Percentiles rank a stretch among this genome's conserved stretches.
These are phyloP conservation scores for Vollenhovia emeryi DNA, from an alignment of 1,140 invertebrate species.

Conservation along the genomic window DNA sequence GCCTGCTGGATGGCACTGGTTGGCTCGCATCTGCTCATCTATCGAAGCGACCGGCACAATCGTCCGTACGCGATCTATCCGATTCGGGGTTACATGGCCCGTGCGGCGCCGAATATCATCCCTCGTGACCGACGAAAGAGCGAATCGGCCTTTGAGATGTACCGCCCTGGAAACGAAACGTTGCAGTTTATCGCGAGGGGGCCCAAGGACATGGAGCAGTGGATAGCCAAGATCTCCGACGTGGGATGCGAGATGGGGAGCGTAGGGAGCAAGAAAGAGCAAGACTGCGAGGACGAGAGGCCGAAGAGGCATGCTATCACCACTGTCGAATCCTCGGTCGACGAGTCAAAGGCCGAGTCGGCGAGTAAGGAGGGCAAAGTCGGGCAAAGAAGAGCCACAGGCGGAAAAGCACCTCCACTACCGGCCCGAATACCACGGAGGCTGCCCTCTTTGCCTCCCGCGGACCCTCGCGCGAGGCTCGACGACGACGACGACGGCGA, in stretches of 20 bases:
- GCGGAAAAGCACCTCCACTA: constrained; percentile 65
- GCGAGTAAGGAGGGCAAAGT: not conserved
- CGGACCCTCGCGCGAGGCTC: not conserved
- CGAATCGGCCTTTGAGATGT: constrained; percentile 81
- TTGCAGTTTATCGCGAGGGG: constrained; percentile 77
- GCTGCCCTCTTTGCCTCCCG: constrained; percentile 77
- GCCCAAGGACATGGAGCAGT: constrained; percentile 80
- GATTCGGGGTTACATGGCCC: constrained; percentile 77
- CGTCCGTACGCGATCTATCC: constrained; percentile 73
- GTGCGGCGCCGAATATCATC: constrained; percentile 73
- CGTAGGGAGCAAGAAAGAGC: not conserved
- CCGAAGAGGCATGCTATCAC: not conserved
- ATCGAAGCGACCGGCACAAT: constrained; percentile 76
- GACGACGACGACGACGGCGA: constrained; percentile 67
- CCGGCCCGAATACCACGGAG: constrained; percentile 75
- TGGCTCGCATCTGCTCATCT: constrained; percentile 78
- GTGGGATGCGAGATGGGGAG: constrained; percentile 35
- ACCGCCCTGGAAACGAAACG: constrained; percentile 77
- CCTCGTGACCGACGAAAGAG: constrained; percentile 75
- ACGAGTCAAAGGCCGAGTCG: not conserved
- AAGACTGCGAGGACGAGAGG: not conserved
- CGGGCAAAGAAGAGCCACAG: not conserved
- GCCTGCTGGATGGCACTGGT: constrained; percentile 77
- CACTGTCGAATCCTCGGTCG: too few relatives aligned
- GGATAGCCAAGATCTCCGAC: constrained; percentile 76